Evolutionary conservation across 2,888 invertebrate species (phyloP), one percentile per base, ranked within the genome.

Genomic region (Apamea epomidion): DNA sequence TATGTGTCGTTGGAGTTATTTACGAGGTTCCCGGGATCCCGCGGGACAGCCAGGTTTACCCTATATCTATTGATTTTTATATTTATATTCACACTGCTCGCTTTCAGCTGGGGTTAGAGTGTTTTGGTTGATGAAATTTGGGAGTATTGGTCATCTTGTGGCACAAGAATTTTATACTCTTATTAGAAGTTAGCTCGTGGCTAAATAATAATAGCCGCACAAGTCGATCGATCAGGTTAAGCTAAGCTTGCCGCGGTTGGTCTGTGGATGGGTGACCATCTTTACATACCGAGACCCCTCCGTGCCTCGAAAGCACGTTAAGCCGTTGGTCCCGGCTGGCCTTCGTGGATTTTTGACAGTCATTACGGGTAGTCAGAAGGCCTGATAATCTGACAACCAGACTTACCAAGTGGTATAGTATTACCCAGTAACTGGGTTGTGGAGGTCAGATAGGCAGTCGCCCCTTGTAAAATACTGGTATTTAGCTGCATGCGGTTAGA

Each of bases 1-100:
- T 90, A 91, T 90, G 90, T 91, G 90, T 87, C 76, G 80, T 78
- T 82, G 76, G 89, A 90, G 92, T 92, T 92, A 92, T 93, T 93
- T 93, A 93, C 92, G 92, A 89, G 81, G 80, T 85, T 73, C 84
- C 82, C 42, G 60, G 81, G 75, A 89, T 86, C 90, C 83, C 80
- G 54, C 42, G 83, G 79, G 83, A 85, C 64, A 60, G 64, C 67
- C 54, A 78, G 86, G 74, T 81, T 88, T 58, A 86, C 83, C 84
- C 85, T 86, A 73, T 83, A 86, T 67, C 82, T 83, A 83, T 89
- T 83, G 85, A 83, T 85, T 87, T 89, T 90, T 87, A 79, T 85
- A 82, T 84, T 80, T 86, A 73, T 84, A 81, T 85, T 82, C 65
- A 75, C 82, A 70, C 54, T 37, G 29, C 18, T 60, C 8, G 58